Base-by-base conservation (phyloP, 2,797 vertebrate genomes). In the Sparus aurata region DNA sequence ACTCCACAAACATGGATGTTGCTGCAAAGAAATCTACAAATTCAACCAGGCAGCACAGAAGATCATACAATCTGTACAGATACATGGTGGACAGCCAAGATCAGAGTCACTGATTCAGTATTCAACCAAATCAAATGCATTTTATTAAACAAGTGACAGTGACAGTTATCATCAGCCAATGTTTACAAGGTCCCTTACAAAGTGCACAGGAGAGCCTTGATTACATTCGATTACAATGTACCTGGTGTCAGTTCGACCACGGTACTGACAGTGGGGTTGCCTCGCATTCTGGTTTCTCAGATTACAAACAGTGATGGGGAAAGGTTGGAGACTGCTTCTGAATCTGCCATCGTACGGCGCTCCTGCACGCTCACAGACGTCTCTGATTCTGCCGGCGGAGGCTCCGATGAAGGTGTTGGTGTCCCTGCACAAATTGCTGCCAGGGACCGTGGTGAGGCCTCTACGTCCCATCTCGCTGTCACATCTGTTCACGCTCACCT, bases 351-450 rank as follows among this genome's bases (percentile, higher is more conserved):
- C 25, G 25, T 3, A 60, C 3, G 11, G 78, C 54, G 12, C 23
- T 53, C 86, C 84, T 38, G 47, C 86, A 0, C 0, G 0, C 0
- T 0, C 0, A 66, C 89, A 90, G 59, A 88, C 69, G 13, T 9
- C 0, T 0, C 0, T 79, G 25, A 90, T 45, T 0, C 0, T 0
- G 1, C 45, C 43, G 6, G 30, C 2, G 25, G 2, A 61, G 12
- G 77, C 60, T 12, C 0, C 22, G 45, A 90, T 87, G 9, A 90
- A 88, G 46, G 75, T 87, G 0, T 85, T 85, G 8, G 34, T 79
- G 1, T 65, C 6, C 45, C 85, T 90, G 15, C 88, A 90, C 13
- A 9, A 4, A 9, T 76, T 80, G 30, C 22, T 27, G 27, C 12
- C 30, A 7, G 0, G 0, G 0, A 58, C 20, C 52, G 9, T 2